Evolutionary conservation across 1,140 invertebrate genomes (phyloP), one percentile per base, ranked within the genome.

Genomic region (Sminthurides bifidus): DNA sequence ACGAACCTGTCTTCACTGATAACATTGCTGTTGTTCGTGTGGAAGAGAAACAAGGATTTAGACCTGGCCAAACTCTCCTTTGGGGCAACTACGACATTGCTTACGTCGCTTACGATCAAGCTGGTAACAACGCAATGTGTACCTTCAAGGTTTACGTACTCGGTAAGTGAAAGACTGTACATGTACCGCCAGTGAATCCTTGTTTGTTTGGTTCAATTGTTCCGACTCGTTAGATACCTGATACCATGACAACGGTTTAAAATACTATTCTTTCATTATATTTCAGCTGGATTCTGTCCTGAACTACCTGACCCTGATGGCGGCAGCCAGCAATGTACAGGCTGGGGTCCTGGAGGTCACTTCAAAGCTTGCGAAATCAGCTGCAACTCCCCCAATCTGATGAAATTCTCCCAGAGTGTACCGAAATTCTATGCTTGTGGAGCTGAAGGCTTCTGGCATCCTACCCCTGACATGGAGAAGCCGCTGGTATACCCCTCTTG

Each of bases 371-470:
- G 84, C 71, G 89, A 88, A 68, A 92, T 95, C 53, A 74, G 80
- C 52, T 95, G 92, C 66, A 85, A 91, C 61, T 37, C 49, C 35
- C 52, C 45, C 26, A 67, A 80, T 35, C 89, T 89, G 14, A 73
- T 91, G 1, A 77, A 85, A 61, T 96, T 96, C 73, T 91, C 90
- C 1, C 85, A 92, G 69, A 78, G 80, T 43, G 85, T 94, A 30
- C 89, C 92, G 0, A 85, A 88, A 63, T 96, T 95, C 74, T 96
- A 94, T 67, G 92, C 91, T 5, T 96, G 92, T 69, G 92, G 90
- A 15, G 88, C 87, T 52, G 92, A 96, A 79, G 92, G 92, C 33
- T 92, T 92, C 70, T 96, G 92, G 92, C 76, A 89, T 61, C 92
- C 92, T 23, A 90, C 85, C 2, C 76, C 72, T 23, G 79, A 88